Evolutionary conservation across 1,140 invertebrate genomes (phyloP), one percentile per base, ranked within the genome.

Genomic region (Zaprionus vittiger): DNA sequence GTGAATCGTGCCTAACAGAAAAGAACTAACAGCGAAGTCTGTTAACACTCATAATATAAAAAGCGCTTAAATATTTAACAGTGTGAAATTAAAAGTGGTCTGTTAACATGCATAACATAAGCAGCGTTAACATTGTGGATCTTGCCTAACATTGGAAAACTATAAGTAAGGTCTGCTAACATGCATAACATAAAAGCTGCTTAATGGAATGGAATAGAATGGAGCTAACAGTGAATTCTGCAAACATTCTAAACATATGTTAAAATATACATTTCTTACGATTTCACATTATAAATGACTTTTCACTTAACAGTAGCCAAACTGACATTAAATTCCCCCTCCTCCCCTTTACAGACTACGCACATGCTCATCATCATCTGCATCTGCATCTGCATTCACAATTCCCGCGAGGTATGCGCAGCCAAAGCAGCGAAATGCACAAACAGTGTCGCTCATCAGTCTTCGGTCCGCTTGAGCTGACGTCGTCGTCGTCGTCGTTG

Each of bases 381-480:
- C 15, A n/a, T 41, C 26, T 6, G 9, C 54, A 26, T 26, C 15
- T 56, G 22, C 26, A 56, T 26, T 24, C 54, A 56, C n/a, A 26
- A 56, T 56, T 56, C 54, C 26, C 54, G 22, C 24, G 24, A 56
- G 54, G 54, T 47, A 47, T 47, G n/a, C 41, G n/a, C 17, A 6
- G 41, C 41, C 41, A 15, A 34, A 54, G 24, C 34, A 55, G 26
- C 11, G 71, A 78, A 80, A 83, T 83, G 83, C 77, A 74, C 73
- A 86, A 87, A 68, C 41, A 70, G 77, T 80, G 80, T 80, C 80
- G 70, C 70, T 77, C 84, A 89, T 80, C 80, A 89, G 77, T 78
- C 73, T 79, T 52, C 47, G 20, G 20, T 52, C 47, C 47, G 47
- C 47, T 52, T 59, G 20, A 62, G 55, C 67, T 65, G 70, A 59